A percentile compares a stretch with the other conserved stretches of the same genome.
Conservation (phyloP, 2,113 vertebrate species). For the Pachyramphus minor region DNA sequence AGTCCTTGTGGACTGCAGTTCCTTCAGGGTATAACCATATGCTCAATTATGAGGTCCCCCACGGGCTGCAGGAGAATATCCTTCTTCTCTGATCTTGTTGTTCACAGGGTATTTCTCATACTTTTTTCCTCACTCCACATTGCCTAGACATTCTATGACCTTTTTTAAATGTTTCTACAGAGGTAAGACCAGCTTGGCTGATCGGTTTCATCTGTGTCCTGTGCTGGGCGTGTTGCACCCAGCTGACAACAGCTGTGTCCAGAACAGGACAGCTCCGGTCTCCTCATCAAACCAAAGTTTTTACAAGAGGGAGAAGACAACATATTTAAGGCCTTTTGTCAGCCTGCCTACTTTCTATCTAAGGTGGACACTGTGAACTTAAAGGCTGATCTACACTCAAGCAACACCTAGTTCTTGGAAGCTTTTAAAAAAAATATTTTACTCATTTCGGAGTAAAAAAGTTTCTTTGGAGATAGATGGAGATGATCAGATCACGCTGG, state of each 20-base stretch:
- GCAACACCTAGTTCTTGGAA: background rate
- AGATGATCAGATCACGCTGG: background rate
- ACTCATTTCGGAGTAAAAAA: background rate
- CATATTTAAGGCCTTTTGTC: background rate
- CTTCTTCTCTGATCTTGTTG: background rate
- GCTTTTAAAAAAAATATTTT: background rate
- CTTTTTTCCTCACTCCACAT: background rate
- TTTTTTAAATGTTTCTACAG: background rate
- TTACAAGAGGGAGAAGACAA: background rate
- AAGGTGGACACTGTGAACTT: background rate
- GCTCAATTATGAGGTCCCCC: accelerated
- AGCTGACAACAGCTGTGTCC: background rate
- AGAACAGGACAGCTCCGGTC: background rate
- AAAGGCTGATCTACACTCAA: background rate
- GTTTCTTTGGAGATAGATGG: background rate
- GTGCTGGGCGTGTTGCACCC: background rate
- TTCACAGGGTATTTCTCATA: background rate
- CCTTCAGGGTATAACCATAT: background rate
- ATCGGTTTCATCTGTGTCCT: background rate
- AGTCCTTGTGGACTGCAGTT: background rate
- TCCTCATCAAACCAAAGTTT: background rate
- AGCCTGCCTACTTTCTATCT: background rate
- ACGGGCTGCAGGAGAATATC: background rate
- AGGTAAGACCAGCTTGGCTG: background rate
- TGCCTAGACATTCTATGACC: background rate